Evolutionary conservation across 2,113 vertebrate species (phyloP).

Genomic region (Sciurus niger): DNA sequence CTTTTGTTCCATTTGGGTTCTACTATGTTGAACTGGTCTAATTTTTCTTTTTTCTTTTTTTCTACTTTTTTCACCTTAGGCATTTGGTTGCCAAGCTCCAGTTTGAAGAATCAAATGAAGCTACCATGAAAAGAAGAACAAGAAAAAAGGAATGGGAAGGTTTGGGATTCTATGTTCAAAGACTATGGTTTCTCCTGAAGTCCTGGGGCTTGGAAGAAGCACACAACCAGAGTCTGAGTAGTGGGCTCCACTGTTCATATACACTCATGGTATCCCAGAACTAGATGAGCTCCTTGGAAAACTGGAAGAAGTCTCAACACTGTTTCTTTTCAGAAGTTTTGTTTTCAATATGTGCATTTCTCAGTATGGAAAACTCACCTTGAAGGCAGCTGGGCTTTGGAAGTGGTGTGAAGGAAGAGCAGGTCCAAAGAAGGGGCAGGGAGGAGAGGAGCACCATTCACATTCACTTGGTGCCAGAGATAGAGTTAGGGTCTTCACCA

Average conservation of each 20-base stretch:
- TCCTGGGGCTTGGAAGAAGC: constrained; percentile 81
- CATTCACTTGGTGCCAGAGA: constrained; percentile 47
- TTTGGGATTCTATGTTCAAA: constrained; percentile 66
- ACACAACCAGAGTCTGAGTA: constrained; percentile 55
- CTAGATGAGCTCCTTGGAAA: constrained; percentile 78
- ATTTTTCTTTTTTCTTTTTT: not conserved
- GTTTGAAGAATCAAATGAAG: constrained; percentile 78
- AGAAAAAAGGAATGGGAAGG: constrained; percentile 37
- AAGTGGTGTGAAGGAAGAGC: constrained; percentile 47
- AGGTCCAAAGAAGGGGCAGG: constrained; percentile 26
- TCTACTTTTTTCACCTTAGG: constrained; percentile 70
- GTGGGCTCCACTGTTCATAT: constrained; percentile 45
- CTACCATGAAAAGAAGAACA: constrained; percentile 67
- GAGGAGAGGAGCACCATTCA: not conserved
- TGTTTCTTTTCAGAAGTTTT: constrained; percentile 82
- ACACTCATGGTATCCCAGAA: not conserved
- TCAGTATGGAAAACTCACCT: constrained; percentile 77
- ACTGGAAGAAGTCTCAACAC: constrained; percentile 88
- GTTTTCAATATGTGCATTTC: constrained; percentile 79
- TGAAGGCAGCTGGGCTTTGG: constrained; percentile 70
- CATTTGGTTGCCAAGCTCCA: constrained; percentile 83
- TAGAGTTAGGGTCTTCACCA: not conserved
- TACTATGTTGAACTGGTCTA: not conserved
- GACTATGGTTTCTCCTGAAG: constrained; percentile 61
- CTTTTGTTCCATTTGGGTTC: not conserved